These are phyloP conservation scores for Calliphora vomitoria DNA, from an alignment of 2,888 invertebrate species.

Conservation along the genomic window DNA sequence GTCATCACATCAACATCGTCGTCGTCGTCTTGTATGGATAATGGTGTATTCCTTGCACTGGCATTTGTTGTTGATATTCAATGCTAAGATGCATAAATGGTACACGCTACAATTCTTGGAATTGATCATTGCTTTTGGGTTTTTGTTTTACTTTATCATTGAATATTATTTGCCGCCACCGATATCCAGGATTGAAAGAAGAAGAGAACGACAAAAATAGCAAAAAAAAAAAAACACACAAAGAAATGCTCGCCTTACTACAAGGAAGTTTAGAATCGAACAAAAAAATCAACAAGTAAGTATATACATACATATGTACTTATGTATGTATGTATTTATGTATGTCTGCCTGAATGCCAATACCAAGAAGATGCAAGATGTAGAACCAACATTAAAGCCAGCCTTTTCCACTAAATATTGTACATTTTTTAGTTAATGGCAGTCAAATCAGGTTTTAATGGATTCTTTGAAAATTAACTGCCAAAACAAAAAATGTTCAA, in stretches of 20 bases:
- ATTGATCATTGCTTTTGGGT: slow-evolving; percentile 62
- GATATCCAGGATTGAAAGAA: slow-evolving; percentile 32
- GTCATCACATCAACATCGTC: slow-evolving; percentile 46
- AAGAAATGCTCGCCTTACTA: neutral
- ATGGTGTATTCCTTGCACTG: slow-evolving; percentile 34
- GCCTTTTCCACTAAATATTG: slow-evolving; percentile 37
- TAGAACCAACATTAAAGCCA: slow-evolving; percentile 1
- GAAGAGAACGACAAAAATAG: neutral
- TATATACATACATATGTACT: neutral
- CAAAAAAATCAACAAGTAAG: neutral
- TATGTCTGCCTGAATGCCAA: neutral
- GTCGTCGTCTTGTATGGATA: slow-evolving; percentile 43
- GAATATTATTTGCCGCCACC: slow-evolving; percentile 41
- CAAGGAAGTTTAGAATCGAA: neutral
- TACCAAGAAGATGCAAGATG: neutral
- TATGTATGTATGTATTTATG: neutral
- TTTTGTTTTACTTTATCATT: slow-evolving; percentile 41
- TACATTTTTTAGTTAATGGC: slow-evolving; percentile 34
- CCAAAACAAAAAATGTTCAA: neutral
- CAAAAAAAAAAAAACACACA: neutral
- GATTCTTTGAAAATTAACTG: slow-evolving; percentile 41
- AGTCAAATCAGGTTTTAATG: slow-evolving; percentile 57
- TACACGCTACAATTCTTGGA: slow-evolving; percentile 62
- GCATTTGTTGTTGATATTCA: slow-evolving; percentile 31
- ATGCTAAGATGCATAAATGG: slow-evolving; percentile 64